phyloP scores from a whole-genome alignment of 1,140 invertebrate genomes.

The Drosophila sucinea region DNA sequence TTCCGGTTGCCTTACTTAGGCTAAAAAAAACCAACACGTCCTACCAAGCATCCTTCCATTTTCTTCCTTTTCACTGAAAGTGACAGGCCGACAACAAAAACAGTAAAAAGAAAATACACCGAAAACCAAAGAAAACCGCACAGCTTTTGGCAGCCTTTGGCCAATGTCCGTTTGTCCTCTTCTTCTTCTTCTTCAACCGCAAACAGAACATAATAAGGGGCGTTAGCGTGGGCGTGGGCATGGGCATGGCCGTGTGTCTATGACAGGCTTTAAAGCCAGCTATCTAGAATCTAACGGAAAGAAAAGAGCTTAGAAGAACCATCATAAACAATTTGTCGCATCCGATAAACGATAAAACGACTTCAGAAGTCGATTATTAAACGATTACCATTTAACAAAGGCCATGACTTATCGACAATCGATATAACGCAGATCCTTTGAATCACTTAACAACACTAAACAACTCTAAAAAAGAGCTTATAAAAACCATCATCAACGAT shows the following conservation, averaged over 20 bases:
- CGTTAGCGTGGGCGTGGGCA: constrained; percentile 25
- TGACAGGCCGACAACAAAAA: constrained; percentile 29
- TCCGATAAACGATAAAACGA: not conserved
- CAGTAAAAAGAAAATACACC: not conserved
- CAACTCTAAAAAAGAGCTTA: too few species aligned
- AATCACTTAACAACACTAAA: too few species aligned
- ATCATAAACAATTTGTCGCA: not conserved
- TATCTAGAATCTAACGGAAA: constrained; percentile 2
- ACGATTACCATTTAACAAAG: too few species aligned
- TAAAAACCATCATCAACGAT: too few species aligned
- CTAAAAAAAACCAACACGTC: not conserved
- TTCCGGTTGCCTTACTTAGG: constrained; percentile 39
- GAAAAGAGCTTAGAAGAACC: constrained; percentile 2
- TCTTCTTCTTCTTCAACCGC: constrained; percentile 28
- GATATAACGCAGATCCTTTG: too few species aligned
- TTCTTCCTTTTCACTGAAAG: constrained; percentile 15
- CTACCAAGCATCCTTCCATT: constrained; percentile 7
- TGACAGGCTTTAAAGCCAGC: constrained; percentile 28
- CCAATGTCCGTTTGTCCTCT: constrained; percentile 14
- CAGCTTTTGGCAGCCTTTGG: constrained; percentile 45
- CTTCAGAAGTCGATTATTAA: too few species aligned
- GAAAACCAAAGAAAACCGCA: constrained; percentile 29
- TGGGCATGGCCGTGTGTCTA: constrained; percentile 5
- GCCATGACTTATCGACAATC: too few species aligned
- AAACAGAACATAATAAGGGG: constrained; percentile 12